A percentile compares a stretch with the other conserved stretches of the same genome.
Evolutionary conservation across 1,140 invertebrate species (phyloP).

Genomic region (Hylaeus anthracinus): DNA sequence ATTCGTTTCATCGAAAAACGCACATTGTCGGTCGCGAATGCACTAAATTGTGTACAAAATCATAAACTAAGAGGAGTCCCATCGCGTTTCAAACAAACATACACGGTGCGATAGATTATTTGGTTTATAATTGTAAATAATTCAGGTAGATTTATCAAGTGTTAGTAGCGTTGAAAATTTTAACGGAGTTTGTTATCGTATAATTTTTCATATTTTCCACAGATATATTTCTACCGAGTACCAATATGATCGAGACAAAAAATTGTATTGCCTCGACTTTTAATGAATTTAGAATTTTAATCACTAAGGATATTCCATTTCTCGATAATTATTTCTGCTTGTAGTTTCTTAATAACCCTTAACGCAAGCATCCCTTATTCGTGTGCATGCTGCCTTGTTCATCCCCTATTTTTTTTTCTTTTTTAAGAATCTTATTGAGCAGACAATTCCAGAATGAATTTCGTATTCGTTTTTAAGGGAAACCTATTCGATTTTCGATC

Average conservation of each 20-base stretch:
- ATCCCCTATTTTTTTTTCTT: not conserved
- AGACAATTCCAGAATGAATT: too few relatives aligned
- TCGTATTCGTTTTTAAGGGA: too few relatives aligned
- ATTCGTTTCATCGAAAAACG: not conserved
- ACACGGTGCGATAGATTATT: not conserved
- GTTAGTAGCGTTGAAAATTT: not conserved
- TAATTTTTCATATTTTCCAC: not conserved
- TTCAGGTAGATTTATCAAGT: not conserved
- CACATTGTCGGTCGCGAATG: too few relatives aligned
- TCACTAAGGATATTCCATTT: not conserved
- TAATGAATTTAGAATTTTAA: not conserved
- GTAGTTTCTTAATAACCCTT: too few relatives aligned
- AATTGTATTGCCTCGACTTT: too few relatives aligned
- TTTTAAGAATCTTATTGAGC: too few relatives aligned
- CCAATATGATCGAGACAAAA: not conserved
- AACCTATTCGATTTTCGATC: constrained; percentile 13
- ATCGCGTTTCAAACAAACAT: not conserved
- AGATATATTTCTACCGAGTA: not conserved
- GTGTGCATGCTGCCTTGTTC: not conserved
- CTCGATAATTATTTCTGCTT: too few relatives aligned
- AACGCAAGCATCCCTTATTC: not conserved
- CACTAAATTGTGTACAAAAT: not conserved
- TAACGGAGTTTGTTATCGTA: not conserved
- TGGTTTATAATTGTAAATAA: not conserved
- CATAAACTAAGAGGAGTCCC: not conserved